A percentile compares a stretch with the other conserved stretches of the same genome.
Evolutionary conservation across 2,113 vertebrate species (phyloP).

Genomic region (Albula goreensis): DNA sequence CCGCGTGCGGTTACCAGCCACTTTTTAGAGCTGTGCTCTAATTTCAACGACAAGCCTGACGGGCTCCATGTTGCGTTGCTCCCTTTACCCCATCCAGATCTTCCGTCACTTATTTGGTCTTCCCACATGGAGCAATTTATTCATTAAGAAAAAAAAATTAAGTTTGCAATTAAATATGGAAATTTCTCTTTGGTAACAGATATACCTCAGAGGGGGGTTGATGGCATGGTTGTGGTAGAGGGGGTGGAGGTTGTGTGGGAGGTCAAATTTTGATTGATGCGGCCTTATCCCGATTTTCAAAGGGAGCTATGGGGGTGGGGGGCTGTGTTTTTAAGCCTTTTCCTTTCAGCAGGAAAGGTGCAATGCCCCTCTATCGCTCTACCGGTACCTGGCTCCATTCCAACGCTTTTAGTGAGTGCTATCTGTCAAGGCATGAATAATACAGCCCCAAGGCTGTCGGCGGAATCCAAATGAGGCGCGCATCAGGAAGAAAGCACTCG

Average conservation of each 20-base stretch:
- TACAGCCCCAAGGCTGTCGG: conserved; percentile 91
- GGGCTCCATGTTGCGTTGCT: conserved; percentile 42
- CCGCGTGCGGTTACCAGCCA: background rate
- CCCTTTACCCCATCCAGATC: conserved; percentile 74
- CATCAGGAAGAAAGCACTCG: conserved; percentile 94
- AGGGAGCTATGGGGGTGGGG: conserved; percentile 68
- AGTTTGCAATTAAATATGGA: conserved; percentile 94
- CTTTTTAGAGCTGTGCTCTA: background rate
- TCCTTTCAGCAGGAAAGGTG: conserved; percentile 71
- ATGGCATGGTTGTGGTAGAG: conserved; percentile 41
- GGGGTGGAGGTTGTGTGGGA: conserved; percentile 45
- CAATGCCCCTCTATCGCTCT: conserved; percentile 77
- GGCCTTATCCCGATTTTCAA: conserved; percentile 88
- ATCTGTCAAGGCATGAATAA: conserved; percentile 99
- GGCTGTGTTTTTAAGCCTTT: conserved; percentile 60
- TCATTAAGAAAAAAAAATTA: conserved; percentile 77
- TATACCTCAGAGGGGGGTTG: conserved; percentile 68
- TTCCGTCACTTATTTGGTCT: conserved; percentile 54
- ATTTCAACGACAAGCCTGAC: background rate
- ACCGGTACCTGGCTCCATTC: conserved; percentile 88
- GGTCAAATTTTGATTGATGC: conserved; percentile 83
- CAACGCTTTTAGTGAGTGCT: conserved; percentile 97
- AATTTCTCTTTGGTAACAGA: conserved; percentile 88
- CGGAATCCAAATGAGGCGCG: conserved; percentile 97
- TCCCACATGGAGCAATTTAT: conserved; percentile 21